Percentiles rank a stretch among this genome's conserved stretches.
phyloP scores from a whole-genome alignment of 2,797 vertebrate genomes.

The Neopelma chrysocephalum region DNA sequence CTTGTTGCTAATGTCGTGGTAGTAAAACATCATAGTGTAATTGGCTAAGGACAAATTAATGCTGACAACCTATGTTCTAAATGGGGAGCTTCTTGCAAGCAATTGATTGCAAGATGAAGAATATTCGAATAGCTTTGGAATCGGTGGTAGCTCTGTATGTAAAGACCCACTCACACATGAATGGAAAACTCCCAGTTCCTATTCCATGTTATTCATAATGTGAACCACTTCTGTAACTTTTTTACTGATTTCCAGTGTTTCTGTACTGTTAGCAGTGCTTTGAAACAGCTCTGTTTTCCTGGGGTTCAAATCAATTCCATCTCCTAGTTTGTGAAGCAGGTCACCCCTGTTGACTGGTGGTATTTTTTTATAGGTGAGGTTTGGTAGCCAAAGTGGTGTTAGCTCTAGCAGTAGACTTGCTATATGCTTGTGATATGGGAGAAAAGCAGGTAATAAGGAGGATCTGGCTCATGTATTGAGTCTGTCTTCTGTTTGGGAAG shows the following conservation, averaged over 20 bases:
- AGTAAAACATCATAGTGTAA: neutral
- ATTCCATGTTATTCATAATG: neutral
- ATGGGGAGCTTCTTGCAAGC: neutral
- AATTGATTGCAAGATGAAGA: neutral
- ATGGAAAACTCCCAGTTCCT: neutral
- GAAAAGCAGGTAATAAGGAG: neutral
- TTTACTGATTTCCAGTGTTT: neutral
- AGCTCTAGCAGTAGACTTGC: neutral
- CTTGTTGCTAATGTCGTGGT: neutral
- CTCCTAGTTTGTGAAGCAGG: neutral
- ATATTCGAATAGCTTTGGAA: neutral
- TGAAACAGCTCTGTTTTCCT: neutral
- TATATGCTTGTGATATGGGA: neutral
- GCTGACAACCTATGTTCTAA: neutral
- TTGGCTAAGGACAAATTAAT: neutral
- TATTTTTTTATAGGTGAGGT: neutral
- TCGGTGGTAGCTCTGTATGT: constrained; percentile 5
- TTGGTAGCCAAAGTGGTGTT: neutral
- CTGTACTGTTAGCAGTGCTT: neutral
- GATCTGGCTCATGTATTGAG: neutral
- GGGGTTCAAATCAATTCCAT: neutral
- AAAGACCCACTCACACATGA: neutral
- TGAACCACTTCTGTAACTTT: neutral
- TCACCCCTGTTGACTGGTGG: neutral
- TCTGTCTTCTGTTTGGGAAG: neutral